Evolutionary conservation across 2,113 vertebrate species (phyloP).

Genomic region (Archocentrus centrarchus): DNA sequence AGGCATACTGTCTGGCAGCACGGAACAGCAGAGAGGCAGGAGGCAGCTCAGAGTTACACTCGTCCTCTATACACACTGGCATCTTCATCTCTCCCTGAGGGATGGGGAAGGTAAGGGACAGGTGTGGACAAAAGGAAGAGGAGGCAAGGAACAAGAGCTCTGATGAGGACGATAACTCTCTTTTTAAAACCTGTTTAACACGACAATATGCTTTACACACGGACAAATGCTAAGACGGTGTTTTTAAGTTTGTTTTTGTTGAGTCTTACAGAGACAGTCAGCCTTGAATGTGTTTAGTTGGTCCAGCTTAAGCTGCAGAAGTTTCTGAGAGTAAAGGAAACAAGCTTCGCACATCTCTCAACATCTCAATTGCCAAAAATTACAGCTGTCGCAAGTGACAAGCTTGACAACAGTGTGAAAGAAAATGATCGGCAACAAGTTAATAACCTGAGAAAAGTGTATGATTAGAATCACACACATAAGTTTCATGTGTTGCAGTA

Average conservation of each 20-base stretch:
- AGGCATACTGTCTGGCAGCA: constrained; percentile 88
- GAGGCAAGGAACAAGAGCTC: not conserved
- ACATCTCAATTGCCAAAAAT: not conserved
- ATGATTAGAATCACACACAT: not conserved
- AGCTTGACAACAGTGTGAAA: not conserved
- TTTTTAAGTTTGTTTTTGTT: not conserved
- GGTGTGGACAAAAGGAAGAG: not conserved
- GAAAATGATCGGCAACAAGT: accelerated
- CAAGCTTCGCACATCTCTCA: too few species aligned
- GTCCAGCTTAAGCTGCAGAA: not conserved
- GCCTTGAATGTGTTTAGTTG: not conserved
- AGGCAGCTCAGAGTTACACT: constrained; percentile 90
- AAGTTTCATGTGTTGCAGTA: not conserved
- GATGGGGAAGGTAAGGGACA: not conserved
- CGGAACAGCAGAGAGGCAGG: constrained; percentile 90
- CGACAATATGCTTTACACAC: not conserved
- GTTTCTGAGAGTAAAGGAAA: not conserved
- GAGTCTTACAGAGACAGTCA: not conserved
- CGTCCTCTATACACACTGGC: constrained; percentile 92
- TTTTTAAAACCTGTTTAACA: not conserved
- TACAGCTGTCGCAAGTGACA: not conserved
- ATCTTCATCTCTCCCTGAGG: constrained; percentile 93
- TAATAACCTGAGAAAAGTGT: not conserved
- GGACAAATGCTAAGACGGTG: not conserved
- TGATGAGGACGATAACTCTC: not conserved